Conservation (phyloP, 35 echinoderm and acorn worm species). For the Hemicentrotus pulcherrimus region DNA sequence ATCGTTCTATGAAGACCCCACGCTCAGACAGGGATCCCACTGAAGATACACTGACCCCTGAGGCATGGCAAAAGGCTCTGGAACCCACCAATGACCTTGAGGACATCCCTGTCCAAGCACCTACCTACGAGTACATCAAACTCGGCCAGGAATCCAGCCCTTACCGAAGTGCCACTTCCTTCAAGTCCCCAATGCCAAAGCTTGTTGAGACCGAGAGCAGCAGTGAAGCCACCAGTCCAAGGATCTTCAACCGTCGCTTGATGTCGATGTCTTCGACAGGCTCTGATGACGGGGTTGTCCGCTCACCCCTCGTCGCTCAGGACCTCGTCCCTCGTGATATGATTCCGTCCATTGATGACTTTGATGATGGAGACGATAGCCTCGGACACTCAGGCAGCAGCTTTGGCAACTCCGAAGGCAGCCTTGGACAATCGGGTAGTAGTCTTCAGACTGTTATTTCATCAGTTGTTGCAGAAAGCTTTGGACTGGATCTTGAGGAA, state of each 20-base stretch:
- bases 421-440: slow-evolving; percentile 15
- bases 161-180: not conserved
- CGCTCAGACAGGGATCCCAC: not conserved
- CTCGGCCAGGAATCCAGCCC: not conserved
- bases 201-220: not conserved
- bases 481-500: slow-evolving; percentile 11
- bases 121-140: slow-evolving; percentile 41
- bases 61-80: slow-evolving; percentile 63
- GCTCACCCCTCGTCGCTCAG: not conserved
- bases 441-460: slow-evolving; percentile 37
- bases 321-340: slow-evolving; percentile 26
- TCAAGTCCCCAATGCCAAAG: slow-evolving; percentile 49
- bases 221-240: slow-evolving; percentile 15
- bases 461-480: slow-evolving; percentile 29
- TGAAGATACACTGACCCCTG: slow-evolving; percentile 60
- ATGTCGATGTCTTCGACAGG: not conserved
- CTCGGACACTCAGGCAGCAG: slow-evolving; percentile 29
- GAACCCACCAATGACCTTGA: slow-evolving; percentile 52
- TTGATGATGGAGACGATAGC: slow-evolving; percentile 30
- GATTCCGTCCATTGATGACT: slow-evolving; percentile 40
- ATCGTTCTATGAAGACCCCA: slow-evolving; percentile 70
- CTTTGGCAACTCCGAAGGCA: not conserved
- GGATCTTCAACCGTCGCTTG: slow-evolving; percentile 22
- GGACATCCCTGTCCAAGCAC: slow-evolving; percentile 32
- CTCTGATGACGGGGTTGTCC: not conserved